These are phyloP conservation scores for Poecilia latipinna DNA, from an alignment of 2,113 vertebrate genomes.

Conservation along the genomic window DNA sequence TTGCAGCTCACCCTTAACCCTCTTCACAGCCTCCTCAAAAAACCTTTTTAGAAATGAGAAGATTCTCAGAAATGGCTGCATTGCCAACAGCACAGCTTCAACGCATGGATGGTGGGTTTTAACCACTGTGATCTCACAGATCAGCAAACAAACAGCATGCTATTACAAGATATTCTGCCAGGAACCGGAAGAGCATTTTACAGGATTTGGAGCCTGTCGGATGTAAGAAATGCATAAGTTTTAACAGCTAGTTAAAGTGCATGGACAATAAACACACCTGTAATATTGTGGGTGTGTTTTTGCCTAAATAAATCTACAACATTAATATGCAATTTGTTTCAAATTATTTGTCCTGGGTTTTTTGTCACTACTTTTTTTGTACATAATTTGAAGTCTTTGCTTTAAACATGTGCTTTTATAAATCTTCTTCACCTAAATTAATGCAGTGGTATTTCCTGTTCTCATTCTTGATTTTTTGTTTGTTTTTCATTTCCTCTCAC, in stretches of 20 bases:
- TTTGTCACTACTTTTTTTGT: too few relatives aligned
- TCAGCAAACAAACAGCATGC: constrained; percentile 23
- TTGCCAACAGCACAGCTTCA: constrained; percentile 39
- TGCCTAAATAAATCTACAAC: too few relatives aligned
- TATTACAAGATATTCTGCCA: constrained; percentile 47
- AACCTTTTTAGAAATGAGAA: constrained; percentile 57
- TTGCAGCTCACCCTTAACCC: constrained; percentile 62
- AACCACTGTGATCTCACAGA: constrained; percentile 37
- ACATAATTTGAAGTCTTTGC: too few relatives aligned
- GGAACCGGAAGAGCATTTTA: constrained; percentile 17
- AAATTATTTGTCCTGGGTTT: too few relatives aligned
- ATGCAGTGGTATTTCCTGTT: too few relatives aligned
- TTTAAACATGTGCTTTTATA: too few relatives aligned
- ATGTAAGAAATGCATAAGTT: constrained; percentile 8
- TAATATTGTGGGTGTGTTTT: too few relatives aligned
- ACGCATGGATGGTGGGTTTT: constrained; percentile 47
- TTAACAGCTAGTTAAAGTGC: neutral
- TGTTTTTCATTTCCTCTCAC: too few relatives aligned
- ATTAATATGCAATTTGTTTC: too few relatives aligned
- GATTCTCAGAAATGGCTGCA: constrained; percentile 44
- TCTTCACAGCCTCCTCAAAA: constrained; percentile 58
- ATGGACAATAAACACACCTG: neutral
- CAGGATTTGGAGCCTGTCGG: constrained; percentile 30
- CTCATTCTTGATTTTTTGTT: too few relatives aligned
- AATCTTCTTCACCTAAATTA: too few relatives aligned